Conservation (phyloP, 2,888 invertebrate species). For the Molorchus minor region DNA sequence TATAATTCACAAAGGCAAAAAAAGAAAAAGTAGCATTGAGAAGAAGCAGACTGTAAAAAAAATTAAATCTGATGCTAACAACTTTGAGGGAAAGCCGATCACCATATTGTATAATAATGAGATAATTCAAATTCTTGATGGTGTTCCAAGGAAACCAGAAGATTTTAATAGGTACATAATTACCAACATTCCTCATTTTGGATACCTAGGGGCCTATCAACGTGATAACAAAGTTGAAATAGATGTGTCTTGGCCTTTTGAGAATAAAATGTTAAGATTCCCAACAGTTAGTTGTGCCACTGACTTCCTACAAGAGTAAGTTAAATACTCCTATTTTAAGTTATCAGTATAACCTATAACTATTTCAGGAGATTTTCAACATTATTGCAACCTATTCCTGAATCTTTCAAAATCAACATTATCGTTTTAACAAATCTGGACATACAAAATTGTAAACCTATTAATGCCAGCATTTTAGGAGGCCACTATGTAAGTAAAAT, state of each 20-base stretch:
- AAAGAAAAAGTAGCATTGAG: constrained; percentile 6
- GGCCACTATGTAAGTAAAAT: constrained; percentile 59
- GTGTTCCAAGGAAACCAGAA: constrained; percentile 34
- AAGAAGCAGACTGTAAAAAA: not conserved
- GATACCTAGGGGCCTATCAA: constrained; percentile 51
- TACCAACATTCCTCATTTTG: constrained; percentile 54
- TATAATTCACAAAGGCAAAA: too few relatives aligned
- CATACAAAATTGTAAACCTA: constrained; percentile 42
- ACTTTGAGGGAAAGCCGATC: constrained; percentile 13
- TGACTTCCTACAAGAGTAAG: constrained; percentile 47
- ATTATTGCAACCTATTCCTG: constrained; percentile 51
- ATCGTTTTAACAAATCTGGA: constrained; percentile 46
- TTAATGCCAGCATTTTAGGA: constrained; percentile 49
- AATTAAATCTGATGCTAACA: constrained; percentile 10
- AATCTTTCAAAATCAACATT: constrained; percentile 51
- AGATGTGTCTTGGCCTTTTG: constrained; percentile 53
- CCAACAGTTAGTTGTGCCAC: constrained; percentile 34
- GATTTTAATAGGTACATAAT: constrained; percentile 50
- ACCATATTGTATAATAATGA: constrained; percentile 30
- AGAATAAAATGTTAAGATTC: constrained; percentile 49
- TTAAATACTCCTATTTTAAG: constrained; percentile 6
- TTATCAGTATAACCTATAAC: not conserved
- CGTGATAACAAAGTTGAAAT: constrained; percentile 37
- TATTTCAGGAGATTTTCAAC: constrained; percentile 48
- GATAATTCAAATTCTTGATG: constrained; percentile 33